These are phyloP conservation scores for Nasonia giraulti DNA, from an alignment of 1,140 invertebrate genomes.

Conservation along the genomic window DNA sequence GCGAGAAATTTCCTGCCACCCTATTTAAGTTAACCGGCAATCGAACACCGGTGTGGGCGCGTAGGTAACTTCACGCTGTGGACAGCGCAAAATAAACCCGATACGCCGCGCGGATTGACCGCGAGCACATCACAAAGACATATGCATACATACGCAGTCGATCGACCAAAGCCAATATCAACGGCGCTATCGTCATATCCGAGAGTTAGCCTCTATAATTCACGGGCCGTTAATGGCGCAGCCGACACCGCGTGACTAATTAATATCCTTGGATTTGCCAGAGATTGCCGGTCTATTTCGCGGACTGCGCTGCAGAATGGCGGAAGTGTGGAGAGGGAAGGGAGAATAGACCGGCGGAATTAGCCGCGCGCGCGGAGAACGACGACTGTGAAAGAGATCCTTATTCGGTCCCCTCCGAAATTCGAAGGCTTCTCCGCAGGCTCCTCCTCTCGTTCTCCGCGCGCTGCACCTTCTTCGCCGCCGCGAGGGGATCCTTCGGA, in stretches of 20 bases:
- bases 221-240: background rate
- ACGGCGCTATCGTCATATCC: background rate
- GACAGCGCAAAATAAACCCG: background rate
- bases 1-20: constrained; percentile 11
- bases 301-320: background rate
- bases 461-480: background rate
- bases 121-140: background rate
- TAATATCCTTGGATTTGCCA: constrained; percentile 1
- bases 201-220: background rate
- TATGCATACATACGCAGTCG: background rate
- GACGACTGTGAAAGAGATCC: constrained; percentile 15
- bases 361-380: background rate
- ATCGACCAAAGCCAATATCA: background rate
- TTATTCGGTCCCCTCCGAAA: background rate
- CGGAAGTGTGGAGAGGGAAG: background rate
- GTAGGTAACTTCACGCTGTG: background rate
- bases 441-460: background rate
- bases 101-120: background rate
- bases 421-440: constrained; percentile 14
- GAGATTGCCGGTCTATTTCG: no score
- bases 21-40: constrained; percentile 6
- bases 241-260: constrained; percentile 13
- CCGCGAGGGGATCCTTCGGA: background rate
- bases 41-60: background rate
- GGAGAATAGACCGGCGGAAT: constrained; percentile 4